Evolutionary conservation across 2,797 vertebrate species (phyloP).

Genomic region (Amblyopsis hoosieri): DNA sequence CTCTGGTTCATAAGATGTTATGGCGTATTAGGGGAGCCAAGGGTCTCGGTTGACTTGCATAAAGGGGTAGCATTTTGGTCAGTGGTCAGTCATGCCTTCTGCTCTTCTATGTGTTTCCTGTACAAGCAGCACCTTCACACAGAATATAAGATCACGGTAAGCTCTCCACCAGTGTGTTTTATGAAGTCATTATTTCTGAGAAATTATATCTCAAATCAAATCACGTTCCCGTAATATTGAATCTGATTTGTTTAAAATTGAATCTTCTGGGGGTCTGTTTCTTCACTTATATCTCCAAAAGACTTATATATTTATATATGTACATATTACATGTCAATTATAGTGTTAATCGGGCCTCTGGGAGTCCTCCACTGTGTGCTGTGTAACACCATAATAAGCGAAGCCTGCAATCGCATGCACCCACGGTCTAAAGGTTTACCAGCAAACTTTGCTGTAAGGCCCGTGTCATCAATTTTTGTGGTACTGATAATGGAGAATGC

Average conservation of each 20-base stretch:
- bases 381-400: slow-evolving; percentile 38
- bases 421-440: not conserved
- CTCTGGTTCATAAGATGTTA: not conserved
- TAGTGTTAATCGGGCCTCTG: slow-evolving; percentile 51
- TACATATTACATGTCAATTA: slow-evolving; percentile 34
- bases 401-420: slow-evolving; percentile 20
- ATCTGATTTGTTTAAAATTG: slow-evolving; percentile 68
- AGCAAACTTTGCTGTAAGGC: not conserved
- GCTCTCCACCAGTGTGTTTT: slow-evolving; percentile 60
- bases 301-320: slow-evolving; percentile 54
- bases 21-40: slow-evolving; percentile 1
- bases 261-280: slow-evolving; percentile 66
- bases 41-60: slow-evolving; percentile 11
- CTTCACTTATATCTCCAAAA: slow-evolving; percentile 57
- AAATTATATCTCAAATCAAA: slow-evolving; percentile 59
- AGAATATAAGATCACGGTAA: slow-evolving; percentile 50
- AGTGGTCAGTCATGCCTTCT: too few species aligned
- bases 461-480: too few species aligned
- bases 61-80: slow-evolving; percentile 10
- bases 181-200: slow-evolving; percentile 57
- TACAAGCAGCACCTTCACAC: slow-evolving; percentile 40
- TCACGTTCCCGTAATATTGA: slow-evolving; percentile 50
- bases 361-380: slow-evolving; percentile 47
- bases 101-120: slow-evolving; percentile 11
- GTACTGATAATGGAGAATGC: not conserved